Evolutionary conservation across 1,140 invertebrate genomes (phyloP), one percentile per base, ranked within the genome.

Genomic region (Asbolus verrucosus): DNA sequence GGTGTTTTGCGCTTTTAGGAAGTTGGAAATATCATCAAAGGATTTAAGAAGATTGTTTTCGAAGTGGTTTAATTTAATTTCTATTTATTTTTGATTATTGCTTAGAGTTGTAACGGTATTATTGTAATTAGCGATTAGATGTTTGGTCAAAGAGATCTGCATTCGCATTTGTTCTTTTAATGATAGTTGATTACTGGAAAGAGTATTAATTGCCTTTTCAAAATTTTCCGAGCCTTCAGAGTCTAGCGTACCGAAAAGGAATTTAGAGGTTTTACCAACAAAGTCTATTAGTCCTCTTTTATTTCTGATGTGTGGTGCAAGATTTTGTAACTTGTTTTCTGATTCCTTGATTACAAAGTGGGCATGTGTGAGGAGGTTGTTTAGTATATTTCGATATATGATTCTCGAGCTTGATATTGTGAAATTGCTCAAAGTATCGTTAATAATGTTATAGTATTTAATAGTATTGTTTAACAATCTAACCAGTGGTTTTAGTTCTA

Each of bases 161-260:
- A 38, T 9, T 14, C 60, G 11, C 54, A 39, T 59, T 38, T 39
- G 33, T 59, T 60, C 21, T 21, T 39, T 36, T 38, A 68, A 21
- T n/a, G 27, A 39, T 60, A 60, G 27, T 46, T 62, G 54, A 62
- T 62, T 69, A 31, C 43, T 3, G 2, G 6, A 38, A 24, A 68
- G 30, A 38, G 19, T 60, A n/a, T 27, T 43, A 27, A 68, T 11
- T 13, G 33, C 27, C 9, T 60, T 21, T 5, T 60, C 18, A n/a
- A 6, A 60, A 5, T 24, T 14, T 36, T 30, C 30, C 2, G 9
- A 9, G 33, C 67, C 63, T 1, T 71, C 61, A 0, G 50, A 41
- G 31, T 71, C 69, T 60, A 67, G 38, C 6, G 69, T 71, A 8
- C 63, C 69, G 15, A 71, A 71, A 11, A 71, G 33, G 6, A 18